These are phyloP conservation scores for Alosa alosa DNA, from an alignment of 2,113 vertebrate species.

Conservation along the genomic window DNA sequence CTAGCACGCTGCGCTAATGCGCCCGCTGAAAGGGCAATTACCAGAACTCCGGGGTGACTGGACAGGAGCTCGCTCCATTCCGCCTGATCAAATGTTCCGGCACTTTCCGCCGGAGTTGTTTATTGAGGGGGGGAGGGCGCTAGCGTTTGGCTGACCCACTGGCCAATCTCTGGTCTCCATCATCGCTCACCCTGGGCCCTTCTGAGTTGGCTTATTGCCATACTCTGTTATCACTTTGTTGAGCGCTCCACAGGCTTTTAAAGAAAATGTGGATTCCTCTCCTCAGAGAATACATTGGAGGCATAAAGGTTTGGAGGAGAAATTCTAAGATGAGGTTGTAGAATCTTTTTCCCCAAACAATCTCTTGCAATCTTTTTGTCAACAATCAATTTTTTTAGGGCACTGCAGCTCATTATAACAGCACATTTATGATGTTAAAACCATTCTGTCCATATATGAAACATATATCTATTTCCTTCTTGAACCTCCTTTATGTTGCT, in stretches of 20 bases:
- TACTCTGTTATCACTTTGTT: background rate
- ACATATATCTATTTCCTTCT: background rate
- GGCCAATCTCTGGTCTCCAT: background rate
- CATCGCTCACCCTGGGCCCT: background rate
- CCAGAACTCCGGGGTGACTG: background rate
- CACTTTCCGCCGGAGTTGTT: background rate
- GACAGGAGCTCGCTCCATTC: background rate
- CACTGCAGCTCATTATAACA: background rate
- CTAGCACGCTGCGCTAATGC: conserved; percentile 44
- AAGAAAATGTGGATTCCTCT: background rate
- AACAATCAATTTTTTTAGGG: background rate
- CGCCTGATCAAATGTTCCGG: background rate
- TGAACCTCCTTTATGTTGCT: too few species aligned
- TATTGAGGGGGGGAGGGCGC: background rate
- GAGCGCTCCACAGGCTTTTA: background rate
- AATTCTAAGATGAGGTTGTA: background rate
- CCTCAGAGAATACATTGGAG: background rate
- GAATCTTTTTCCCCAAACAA: background rate
- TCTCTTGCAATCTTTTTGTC: background rate
- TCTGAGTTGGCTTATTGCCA: background rate
- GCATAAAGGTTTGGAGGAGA: background rate
- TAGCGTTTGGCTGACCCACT: conserved; percentile 11
- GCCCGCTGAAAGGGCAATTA: conserved; percentile 54
- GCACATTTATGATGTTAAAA: background rate
- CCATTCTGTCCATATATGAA: background rate